Evolutionary conservation across 2,113 vertebrate genomes (phyloP), one percentile per base, ranked within the genome.

Genomic region (Phasianus colchicus): DNA sequence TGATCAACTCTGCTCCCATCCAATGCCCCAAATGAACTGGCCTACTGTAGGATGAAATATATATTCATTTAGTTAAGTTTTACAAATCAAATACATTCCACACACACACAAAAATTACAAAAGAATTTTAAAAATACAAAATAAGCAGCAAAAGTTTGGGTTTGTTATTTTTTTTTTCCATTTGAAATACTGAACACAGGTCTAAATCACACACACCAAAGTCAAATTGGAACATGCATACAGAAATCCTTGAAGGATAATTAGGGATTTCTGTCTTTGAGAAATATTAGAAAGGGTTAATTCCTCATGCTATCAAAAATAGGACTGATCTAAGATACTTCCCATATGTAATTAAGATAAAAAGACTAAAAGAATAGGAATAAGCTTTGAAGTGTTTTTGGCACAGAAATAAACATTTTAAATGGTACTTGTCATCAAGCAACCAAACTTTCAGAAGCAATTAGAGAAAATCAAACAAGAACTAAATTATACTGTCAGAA

Each of bases 21-120:
- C 32, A 75, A 43, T 34, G 2, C 7, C 19, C 16, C 3, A 42
- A 9, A 2, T 72, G 6, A 89, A 95, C 73, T 82, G 83, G 86
- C 66, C 61, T 86, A 90, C 58, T 61, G 81, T 14, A 86, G 18
- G 29, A 91, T 73, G 18, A 91, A 91, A 82, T 45, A 70, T 4
- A 79, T 38, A 88, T 55, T 88, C 3, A 38, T 89, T 92, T 60
- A 71, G 10, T 60, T 74, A 74, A 83, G 0, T 90, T 81, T 13
- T 90, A 32, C 43, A 86, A 43, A 92, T 80, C 47, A 93, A 94
- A 88, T 42, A 87, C 13, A 92, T 79, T 83, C 11, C 11, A 87
- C 6, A 65, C 17, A 81, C 5, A 22, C 5, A 72, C 7, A 73
- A 34, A 29, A 54, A 10, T 54, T 52, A 74, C 10, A 3, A 38